Base-by-base conservation (phyloP, 2,113 vertebrate species). In the Chaetodon trifascialis region DNA sequence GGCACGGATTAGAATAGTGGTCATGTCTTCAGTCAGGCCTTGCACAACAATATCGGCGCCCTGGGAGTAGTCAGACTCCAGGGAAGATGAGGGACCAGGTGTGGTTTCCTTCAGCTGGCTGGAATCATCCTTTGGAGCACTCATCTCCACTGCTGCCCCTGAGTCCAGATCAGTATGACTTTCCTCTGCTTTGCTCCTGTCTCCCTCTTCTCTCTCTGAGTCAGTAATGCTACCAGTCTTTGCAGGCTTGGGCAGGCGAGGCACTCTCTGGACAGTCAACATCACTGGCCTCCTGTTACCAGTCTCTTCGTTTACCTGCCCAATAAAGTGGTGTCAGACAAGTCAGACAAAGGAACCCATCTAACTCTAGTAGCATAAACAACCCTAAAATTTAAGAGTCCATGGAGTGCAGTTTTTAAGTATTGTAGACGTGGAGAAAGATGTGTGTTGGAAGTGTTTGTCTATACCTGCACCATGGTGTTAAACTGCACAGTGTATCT, bases 401-500 rank as follows among this genome's bases (percentile, higher is more conserved):
- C 3, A 51, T 23, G 8, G 1, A 15, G 40, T n/a, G 12, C 17
- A n/a, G 1, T 64, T 44, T 14, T 25, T 0, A 4, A 11, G 6
- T 47, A 34, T 44, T 14, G 21, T 52, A 0, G 1, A 17, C 56
- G 36, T 1, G 0, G 11, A 66, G 3, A 51, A 54, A 76, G 62
- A 49, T 23, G 9, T 30, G 30, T 30, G 30, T n/a, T n/a, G n/a
- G n/a, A n/a, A n/a, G n/a, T n/a, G n/a, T 23, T 62, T 8, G 19
- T 47, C 2, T 1, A 25, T 95, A 98, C 97, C 97, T 98, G 97
- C 87, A 98, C 97, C 97, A 98, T 98, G 64, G 97, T 98, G 91
- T 97, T 98, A 83, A 98, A 98, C 76, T 97, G 97, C 52, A 98
- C 97, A 5, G 97, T 98, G 83, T 98, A 98, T 95, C 97, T 94